Base-by-base conservation (phyloP, 2,113 vertebrate genomes). In the Isichthys henryi region DNA sequence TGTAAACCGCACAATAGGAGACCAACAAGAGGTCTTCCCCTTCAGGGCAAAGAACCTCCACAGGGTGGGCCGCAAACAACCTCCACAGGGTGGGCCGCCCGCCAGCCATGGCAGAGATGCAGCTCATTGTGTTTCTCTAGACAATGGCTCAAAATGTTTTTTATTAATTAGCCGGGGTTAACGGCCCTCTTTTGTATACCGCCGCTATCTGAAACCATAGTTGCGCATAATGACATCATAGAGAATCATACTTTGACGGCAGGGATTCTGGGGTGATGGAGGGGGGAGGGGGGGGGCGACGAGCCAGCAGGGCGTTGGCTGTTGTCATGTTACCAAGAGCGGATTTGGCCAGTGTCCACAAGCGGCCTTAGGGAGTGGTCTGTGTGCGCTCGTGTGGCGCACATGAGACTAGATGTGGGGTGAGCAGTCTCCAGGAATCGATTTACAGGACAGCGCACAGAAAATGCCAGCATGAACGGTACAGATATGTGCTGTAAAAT, bases 171-270 rank as follows among this genome's bases (percentile, higher is more conserved):
- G 82, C 82, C 0, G 9, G 39, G 43, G 17, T 3, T 45, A 84
- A 4, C 62, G 9, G 62, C 1, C 62, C 19, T 27, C 62, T 13
- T 31, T 43, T 80, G 74, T 80, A 4, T 15, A 17, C 17, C 17
- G 13, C 74, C 74, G 35, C 31, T 39, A 13, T 70, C 27, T 70
- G 62, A 70, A 31, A 31, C 62, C 62, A 70, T 31, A 70, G 62
- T 70, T 70, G 62, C 62, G 62, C 74, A 39, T 80, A 80, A 35
- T 80, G 74, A 80, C 74, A 80, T 80, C 74, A 80, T 35, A 77
- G 74, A 19, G 74, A 80, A 77, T 43, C 35, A 43, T 77, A 35
- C 43, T 77, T 77, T 77, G 35, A 43, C 3, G 35, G 31, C 27
- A 43, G 74, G 74, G 48, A 50, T 11, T 15, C 83, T n/a, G 45